Conservation (phyloP, 1,140 invertebrate species). For the Drosophila neocordata region DNA sequence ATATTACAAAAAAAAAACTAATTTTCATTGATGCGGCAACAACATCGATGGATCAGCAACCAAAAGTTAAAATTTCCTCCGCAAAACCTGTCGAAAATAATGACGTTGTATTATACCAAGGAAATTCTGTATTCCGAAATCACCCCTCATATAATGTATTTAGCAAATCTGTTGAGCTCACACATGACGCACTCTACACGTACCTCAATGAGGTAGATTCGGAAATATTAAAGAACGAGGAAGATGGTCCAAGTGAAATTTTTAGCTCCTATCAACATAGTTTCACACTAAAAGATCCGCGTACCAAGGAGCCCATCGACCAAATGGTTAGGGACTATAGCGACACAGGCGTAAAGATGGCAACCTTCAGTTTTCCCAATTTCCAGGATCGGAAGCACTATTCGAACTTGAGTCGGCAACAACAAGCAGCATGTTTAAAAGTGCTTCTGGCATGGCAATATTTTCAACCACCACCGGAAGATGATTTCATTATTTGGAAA, state of each 20-base stretch:
- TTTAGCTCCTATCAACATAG: conserved; percentile 37
- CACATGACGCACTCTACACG: conserved; percentile 40
- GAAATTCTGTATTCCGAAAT: conserved; percentile 40
- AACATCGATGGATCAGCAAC: too few relatives aligned
- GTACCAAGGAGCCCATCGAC: conserved; percentile 33
- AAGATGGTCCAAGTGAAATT: conserved; percentile 1
- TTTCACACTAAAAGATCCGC: conserved; percentile 41
- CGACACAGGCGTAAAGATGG: not conserved
- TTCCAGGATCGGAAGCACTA: conserved; percentile 16
- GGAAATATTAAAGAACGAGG: conserved; percentile 36
- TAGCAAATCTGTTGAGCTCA: conserved; percentile 50
- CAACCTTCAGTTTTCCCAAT: conserved; percentile 28
- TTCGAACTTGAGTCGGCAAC: conserved; percentile 31
- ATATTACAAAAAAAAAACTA: too few relatives aligned
- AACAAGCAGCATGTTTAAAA: conserved; percentile 57
- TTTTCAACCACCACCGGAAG: conserved; percentile 5
- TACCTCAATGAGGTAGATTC: conserved; percentile 58
- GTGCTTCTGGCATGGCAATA: conserved; percentile 47
- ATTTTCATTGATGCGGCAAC: too few relatives aligned
- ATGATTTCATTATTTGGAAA: conserved; percentile 48
- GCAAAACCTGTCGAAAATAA: too few relatives aligned
- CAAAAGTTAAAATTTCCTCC: too few relatives aligned
- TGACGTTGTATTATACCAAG: conserved; percentile 24
- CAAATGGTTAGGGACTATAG: conserved; percentile 30
- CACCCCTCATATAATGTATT: conserved; percentile 60